These are phyloP conservation scores for Drosophila rufa DNA, from an alignment of 1,140 invertebrate genomes.

Conservation along the genomic window DNA sequence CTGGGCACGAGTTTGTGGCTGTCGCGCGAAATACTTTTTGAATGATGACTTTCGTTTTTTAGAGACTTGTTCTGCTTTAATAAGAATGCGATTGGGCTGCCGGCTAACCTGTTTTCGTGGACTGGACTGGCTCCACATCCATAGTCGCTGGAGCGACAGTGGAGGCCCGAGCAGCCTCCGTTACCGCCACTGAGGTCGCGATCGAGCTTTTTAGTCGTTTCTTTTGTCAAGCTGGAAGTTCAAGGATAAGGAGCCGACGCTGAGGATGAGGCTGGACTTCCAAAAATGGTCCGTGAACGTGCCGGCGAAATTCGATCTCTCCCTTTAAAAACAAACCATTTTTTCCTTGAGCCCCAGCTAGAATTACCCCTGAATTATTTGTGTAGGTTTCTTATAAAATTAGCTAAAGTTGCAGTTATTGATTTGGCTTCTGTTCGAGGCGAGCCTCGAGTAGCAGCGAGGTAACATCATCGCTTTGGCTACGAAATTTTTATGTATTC, in stretches of 20 bases:
- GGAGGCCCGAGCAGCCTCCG: slow-evolving; percentile 36
- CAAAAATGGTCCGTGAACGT: slow-evolving; percentile 47
- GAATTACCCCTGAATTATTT: slow-evolving; percentile 59
- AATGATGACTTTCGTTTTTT: slow-evolving; percentile 68
- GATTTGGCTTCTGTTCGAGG: slow-evolving; percentile 61
- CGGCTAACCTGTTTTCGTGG: slow-evolving; percentile 70
- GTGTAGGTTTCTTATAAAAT: slow-evolving; percentile 28
- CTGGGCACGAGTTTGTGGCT: slow-evolving; percentile 44
- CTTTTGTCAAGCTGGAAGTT: slow-evolving; percentile 73
- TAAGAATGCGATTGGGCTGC: slow-evolving; percentile 43
- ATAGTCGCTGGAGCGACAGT: slow-evolving; percentile 35
- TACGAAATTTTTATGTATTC: slow-evolving; percentile 12
- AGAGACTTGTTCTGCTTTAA: slow-evolving; percentile 38
- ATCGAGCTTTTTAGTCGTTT: slow-evolving; percentile 49
- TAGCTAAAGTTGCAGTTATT: slow-evolving; percentile 52
- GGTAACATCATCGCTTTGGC: slow-evolving; percentile 16
- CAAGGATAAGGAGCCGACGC: slow-evolving; percentile 61
- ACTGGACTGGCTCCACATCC: slow-evolving; percentile 26
- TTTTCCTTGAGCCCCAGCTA: slow-evolving; percentile 52
- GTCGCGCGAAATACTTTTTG: slow-evolving; percentile 53
- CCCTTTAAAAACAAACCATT: slow-evolving; percentile 48
- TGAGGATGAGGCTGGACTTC: slow-evolving; percentile 29
- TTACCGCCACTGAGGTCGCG: slow-evolving; percentile 39
- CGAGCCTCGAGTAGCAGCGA: not conserved
- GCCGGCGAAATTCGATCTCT: slow-evolving; percentile 64